Percentiles rank a stretch among this genome's conserved stretches.
phyloP scores from a whole-genome alignment of 1,140 invertebrate species.

The Drosophila yakuba region DNA sequence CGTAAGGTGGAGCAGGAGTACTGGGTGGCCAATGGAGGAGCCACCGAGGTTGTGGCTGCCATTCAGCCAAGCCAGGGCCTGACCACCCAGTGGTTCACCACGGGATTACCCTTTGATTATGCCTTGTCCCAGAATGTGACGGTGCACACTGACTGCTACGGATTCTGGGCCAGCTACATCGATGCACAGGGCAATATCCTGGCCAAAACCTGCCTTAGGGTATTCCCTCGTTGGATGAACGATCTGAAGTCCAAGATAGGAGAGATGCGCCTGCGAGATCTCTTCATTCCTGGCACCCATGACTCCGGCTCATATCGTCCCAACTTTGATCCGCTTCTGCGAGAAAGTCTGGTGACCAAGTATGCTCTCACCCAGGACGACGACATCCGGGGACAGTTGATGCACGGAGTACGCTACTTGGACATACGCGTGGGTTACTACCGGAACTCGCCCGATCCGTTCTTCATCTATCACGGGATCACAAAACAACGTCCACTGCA shows the following conservation, averaged over 20 bases:
- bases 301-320: slow-evolving; percentile 87
- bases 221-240: slow-evolving; percentile 87
- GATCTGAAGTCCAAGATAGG: slow-evolving; percentile 84
- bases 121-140: slow-evolving; percentile 62
- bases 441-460: slow-evolving; percentile 76
- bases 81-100: slow-evolving; percentile 73
- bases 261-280: slow-evolving; percentile 84
- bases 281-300: slow-evolving; percentile 88
- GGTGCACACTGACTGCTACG: slow-evolving; percentile 63
- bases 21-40: slow-evolving; percentile 73
- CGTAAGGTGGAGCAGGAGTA: slow-evolving; percentile 5
- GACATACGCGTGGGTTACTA: slow-evolving; percentile 87
- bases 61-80: slow-evolving; percentile 54
- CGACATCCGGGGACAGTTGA: slow-evolving; percentile 86
- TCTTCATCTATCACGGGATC: slow-evolving; percentile 87
- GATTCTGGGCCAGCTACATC: slow-evolving; percentile 81
- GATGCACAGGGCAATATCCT: slow-evolving; percentile 62
- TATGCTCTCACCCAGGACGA: slow-evolving; percentile 87
- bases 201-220: slow-evolving; percentile 85
- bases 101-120: slow-evolving; percentile 76
- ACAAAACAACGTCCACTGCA: slow-evolving; percentile 85
- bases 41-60: slow-evolving; percentile 61
- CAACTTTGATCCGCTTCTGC: slow-evolving; percentile 74
- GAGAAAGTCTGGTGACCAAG: slow-evolving; percentile 84
- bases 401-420: slow-evolving; percentile 87